A percentile compares a stretch with the other conserved stretches of the same genome.
Conservation (phyloP, 2,797 vertebrate species). For the Phataginus tetradactyla region DNA sequence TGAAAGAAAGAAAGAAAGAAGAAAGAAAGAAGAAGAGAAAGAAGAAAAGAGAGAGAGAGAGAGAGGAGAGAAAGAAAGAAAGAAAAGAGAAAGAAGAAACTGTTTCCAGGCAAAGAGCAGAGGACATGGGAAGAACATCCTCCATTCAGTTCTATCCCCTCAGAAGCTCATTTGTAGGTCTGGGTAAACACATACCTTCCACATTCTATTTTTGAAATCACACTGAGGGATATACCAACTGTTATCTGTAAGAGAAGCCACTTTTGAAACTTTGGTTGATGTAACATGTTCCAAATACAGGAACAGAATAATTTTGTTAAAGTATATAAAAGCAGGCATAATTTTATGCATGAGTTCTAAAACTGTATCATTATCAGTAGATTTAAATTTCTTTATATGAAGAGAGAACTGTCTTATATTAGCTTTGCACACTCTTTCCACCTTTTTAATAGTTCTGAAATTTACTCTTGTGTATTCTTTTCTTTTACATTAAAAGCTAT, state of each 20-base stretch:
- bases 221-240: background rate
- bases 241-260: constrained; percentile 50
- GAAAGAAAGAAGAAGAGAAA: background rate
- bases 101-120: constrained; percentile 51
- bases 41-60: background rate
- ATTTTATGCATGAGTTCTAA: constrained; percentile 29
- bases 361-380: constrained; percentile 53
- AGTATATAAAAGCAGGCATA: constrained; percentile 33
- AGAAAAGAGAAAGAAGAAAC: background rate
- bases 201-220: constrained; percentile 65
- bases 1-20: background rate
- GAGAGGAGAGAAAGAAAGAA: background rate
- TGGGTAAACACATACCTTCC: constrained; percentile 28
- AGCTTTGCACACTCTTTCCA: constrained; percentile 16
- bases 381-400: constrained; percentile 31
- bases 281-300: constrained; percentile 28
- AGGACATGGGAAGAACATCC: constrained; percentile 17
- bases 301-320: constrained; percentile 56
- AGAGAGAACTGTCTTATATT: constrained; percentile 4
- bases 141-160: constrained; percentile 1
- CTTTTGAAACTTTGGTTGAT: constrained; percentile 49
- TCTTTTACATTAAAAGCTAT: constrained; percentile 58
- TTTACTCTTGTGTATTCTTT: constrained; percentile 43
- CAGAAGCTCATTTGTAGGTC: constrained; percentile 50
- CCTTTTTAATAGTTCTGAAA: constrained; percentile 40